phyloP scores from a whole-genome alignment of 2,888 invertebrate species.

The Conus canariensis region DNA sequence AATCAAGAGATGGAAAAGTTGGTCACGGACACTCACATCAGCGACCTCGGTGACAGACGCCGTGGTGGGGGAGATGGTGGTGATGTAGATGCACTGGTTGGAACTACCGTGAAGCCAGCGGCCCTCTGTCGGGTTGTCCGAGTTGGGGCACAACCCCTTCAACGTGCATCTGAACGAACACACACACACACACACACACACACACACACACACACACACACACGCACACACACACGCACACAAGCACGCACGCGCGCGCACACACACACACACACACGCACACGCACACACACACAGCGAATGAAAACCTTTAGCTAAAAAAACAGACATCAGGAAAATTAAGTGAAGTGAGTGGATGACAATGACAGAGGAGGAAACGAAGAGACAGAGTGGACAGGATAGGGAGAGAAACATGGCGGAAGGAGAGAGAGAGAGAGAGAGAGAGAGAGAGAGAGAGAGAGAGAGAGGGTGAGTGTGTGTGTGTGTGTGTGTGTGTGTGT shows the following conservation, averaged over 20 bases:
- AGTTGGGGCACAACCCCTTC: slow-evolving; percentile 58
- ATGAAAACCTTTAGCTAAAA: neutral
- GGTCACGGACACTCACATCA: slow-evolving; percentile 51
- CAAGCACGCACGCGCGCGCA: neutral
- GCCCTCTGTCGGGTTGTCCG: slow-evolving; percentile 59
- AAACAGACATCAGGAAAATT: neutral
- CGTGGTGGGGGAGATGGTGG: slow-evolving; percentile 68
- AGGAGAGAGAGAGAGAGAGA: neutral
- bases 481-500: too few species aligned
- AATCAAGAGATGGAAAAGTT: neutral
- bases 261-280: neutral
- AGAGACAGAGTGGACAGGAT: neutral
- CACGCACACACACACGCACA: neutral
- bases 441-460: neutral
- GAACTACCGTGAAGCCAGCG: slow-evolving; percentile 63
- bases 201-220: neutral
- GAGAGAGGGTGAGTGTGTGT: neutral
- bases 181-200: neutral
- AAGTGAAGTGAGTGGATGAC: neutral
- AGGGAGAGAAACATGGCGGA: neutral
- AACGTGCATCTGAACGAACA: slow-evolving; percentile 62
- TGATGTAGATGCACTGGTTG: slow-evolving; percentile 68
- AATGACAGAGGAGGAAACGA: neutral
- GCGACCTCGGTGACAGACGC: slow-evolving; percentile 65
- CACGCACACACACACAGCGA: neutral